Conservation (phyloP, 2,797 vertebrate genomes). For the Dicrostonyx torquatus region DNA sequence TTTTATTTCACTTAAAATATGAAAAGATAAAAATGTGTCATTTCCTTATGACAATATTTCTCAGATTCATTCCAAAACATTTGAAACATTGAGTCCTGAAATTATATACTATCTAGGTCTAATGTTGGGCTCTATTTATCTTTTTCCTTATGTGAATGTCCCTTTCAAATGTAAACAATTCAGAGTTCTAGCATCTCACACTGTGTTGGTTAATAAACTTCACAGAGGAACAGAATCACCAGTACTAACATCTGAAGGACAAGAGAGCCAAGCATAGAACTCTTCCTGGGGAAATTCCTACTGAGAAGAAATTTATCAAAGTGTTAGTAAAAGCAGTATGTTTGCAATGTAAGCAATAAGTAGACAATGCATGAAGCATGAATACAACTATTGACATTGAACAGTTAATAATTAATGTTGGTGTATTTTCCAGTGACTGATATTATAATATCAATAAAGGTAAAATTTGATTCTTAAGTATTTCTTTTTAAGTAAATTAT, state of each 20-base stretch:
- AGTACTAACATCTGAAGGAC: background rate
- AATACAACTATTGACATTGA: background rate
- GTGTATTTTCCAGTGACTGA: background rate
- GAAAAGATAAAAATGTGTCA: background rate
- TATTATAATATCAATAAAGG: background rate
- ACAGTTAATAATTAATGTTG: background rate
- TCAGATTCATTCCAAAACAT: constrained; percentile 2
- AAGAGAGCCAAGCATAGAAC: background rate
- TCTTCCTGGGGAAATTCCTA: background rate
- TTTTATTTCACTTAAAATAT: constrained; percentile 21
- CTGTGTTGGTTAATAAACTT: background rate
- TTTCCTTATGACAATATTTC: constrained; percentile 30
- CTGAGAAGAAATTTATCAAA: background rate
- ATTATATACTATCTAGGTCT: background rate
- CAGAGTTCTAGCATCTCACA: background rate
- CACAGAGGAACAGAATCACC: background rate
- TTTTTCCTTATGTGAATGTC: background rate
- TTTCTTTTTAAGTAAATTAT: background rate
- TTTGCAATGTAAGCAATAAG: background rate
- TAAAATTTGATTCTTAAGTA: background rate
- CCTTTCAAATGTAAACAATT: background rate
- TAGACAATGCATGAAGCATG: background rate
- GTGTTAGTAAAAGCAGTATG: background rate
- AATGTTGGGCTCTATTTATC: background rate
- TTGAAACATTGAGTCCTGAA: background rate